Base-by-base conservation (phyloP, 2,888 invertebrate genomes). In the Ecdyonurus torrentis region DNA sequence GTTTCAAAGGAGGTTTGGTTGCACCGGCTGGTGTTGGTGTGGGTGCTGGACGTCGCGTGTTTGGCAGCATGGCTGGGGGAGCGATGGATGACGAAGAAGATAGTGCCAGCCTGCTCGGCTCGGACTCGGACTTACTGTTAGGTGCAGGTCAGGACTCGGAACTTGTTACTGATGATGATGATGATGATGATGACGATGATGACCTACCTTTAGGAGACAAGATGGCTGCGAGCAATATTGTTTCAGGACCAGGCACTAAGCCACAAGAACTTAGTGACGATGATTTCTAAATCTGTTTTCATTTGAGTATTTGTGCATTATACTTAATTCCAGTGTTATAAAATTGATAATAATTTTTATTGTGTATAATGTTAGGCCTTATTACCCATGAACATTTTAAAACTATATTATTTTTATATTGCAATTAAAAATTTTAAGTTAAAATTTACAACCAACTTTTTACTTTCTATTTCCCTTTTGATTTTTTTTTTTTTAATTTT, bases 121-220 rank as follows among this genome's bases (percentile, higher is more conserved):
- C 55, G 7, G 55, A 55, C 22, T 55, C 55, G n/a, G 55, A 55
- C 55, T n/a, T 55, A 5, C 22, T 55, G 55, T 20, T 55, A 20
- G 55, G 55, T 22, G 55, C 19, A 5, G 55, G 55, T 18, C 55
- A 55, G n/a, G 55, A 55, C 55, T 55, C 55, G 5, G 55, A 55
- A n/a, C 55, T 55, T 7, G 55, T 7, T n/a, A 55, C 55, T 55
- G 55, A 55, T 55, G 55, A 55, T n/a, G 55, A 55, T 20, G 55
- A 55, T 55, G 55, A 55, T n/a, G n/a, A n/a, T n/a, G n/a, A n/a
- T n/a, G 55, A 55, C 55, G 55, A 55, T 20, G 55, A 55, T 55
- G 55, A 55, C 55, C n/a, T 55, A n/a, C 55, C 55, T n/a, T 7
- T 55, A 10, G 55, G 55, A 18, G 55, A 55, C 5, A 55, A 55